These are phyloP conservation scores for Musca vetustissima DNA, from an alignment of 1,140 invertebrate genomes.

Conservation along the genomic window DNA sequence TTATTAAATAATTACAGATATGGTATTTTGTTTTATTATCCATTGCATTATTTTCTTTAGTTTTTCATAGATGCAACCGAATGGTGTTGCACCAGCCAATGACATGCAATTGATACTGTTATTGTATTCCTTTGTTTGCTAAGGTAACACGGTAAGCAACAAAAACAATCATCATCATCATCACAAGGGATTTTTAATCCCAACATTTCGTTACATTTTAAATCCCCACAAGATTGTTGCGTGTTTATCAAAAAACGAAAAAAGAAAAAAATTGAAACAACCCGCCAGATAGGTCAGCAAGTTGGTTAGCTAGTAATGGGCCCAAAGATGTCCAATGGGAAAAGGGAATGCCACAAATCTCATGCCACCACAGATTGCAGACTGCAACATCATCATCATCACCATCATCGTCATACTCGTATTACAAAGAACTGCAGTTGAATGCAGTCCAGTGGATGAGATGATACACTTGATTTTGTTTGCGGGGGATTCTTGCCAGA, in stretches of 20 bases:
- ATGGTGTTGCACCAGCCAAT: not conserved
- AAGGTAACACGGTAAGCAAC: no score
- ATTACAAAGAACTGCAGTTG: no score
- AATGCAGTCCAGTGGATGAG: not conserved
- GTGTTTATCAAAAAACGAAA: conserved; percentile 2
- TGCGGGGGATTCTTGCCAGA: no score
- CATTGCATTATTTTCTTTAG: not conserved
- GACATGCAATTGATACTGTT: conserved; percentile 17
- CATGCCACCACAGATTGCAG: not conserved
- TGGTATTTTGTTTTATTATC: not conserved
- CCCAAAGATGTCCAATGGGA: not conserved
- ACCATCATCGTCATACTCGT: no score
- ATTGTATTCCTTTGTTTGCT: no score
- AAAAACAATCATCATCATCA: no score
- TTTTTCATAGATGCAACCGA: no score
- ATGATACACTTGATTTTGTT: conserved; percentile 12
- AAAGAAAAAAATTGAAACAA: no score
- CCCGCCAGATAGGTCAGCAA: not conserved
- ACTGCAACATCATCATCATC: no score
- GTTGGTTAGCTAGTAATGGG: not conserved
- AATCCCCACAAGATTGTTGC: no score
- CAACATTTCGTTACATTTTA: no score
- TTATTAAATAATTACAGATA: conserved; percentile 11
- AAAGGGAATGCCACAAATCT: conserved; percentile 6
- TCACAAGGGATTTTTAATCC: no score